Conservation (phyloP, 2,113 vertebrate species). For the Leucopternis melanops region DNA sequence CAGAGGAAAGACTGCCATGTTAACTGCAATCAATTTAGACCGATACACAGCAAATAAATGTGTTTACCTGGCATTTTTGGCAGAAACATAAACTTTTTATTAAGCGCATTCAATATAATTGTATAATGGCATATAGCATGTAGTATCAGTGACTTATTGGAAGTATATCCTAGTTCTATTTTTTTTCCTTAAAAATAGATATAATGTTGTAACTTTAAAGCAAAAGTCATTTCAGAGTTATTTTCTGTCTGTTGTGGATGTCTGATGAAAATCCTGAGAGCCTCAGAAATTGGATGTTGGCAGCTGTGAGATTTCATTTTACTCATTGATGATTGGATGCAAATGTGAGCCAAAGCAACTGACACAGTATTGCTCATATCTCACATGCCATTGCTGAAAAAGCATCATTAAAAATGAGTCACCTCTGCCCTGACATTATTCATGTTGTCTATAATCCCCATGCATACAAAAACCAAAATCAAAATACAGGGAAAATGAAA, state of each 20-base stretch:
- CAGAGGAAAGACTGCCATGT: background rate
- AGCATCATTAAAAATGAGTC: conserved; percentile 22
- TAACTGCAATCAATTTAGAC: conserved; percentile 2
- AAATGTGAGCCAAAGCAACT: background rate
- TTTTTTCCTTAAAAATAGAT: background rate
- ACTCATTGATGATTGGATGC: background rate
- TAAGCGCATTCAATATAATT: background rate
- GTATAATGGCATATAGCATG: background rate
- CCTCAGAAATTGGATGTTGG: background rate
- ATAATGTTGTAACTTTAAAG: background rate
- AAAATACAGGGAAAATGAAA: background rate
- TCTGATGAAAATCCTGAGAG: conserved; percentile 6
- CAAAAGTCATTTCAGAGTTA: background rate
- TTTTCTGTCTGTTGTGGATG: background rate
- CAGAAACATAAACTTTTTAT: conserved; percentile 5
- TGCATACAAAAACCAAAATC: background rate
- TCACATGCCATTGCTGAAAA: background rate
- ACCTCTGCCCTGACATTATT: background rate
- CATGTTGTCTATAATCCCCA: background rate
- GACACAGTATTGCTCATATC: background rate
- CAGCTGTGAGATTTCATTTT: conserved; percentile 22
- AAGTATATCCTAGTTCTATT: background rate
- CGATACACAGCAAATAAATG: background rate
- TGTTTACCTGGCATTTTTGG: conserved; percentile 5
- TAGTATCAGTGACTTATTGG: background rate